A percentile compares a stretch with the other conserved stretches of the same genome.
phyloP scores from a whole-genome alignment of 2,888 invertebrate genomes.

The Sepiola atlantica region DNA sequence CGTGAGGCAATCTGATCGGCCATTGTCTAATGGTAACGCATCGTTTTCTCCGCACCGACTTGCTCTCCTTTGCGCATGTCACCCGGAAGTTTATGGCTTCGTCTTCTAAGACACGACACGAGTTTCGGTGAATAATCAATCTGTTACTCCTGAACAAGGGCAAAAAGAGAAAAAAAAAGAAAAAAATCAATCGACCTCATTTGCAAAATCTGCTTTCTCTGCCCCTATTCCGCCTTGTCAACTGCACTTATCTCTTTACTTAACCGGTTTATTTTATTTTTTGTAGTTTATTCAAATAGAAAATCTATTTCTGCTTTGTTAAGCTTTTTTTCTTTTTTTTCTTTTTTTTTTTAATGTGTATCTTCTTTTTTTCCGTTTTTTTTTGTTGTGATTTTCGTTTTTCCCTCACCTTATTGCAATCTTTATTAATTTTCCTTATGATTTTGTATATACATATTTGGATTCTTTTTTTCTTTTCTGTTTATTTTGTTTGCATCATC shows the following conservation, averaged over 20 bases:
- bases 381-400: not conserved
- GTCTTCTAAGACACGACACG: not conserved
- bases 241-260: not conserved
- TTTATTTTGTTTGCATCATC: not conserved
- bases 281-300: not conserved
- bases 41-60: not conserved
- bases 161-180: not conserved
- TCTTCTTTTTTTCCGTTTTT: rapidly evolving
- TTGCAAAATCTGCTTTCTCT: not conserved
- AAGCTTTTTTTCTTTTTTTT: not conserved
- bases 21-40: not conserved
- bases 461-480: not conserved
- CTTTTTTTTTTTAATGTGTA: not conserved
- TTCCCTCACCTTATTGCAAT: not conserved
- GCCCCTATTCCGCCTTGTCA: not conserved
- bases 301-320: not conserved
- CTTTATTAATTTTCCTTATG: not conserved
- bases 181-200: not conserved
- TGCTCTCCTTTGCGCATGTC: slow-evolving; percentile 4
- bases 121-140: not conserved
- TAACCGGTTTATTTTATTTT: not conserved
- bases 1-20: slow-evolving; percentile 19
- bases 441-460: too few relatives aligned
- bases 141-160: not conserved
- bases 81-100: slow-evolving; percentile 9